A percentile compares a stretch with the other conserved stretches of the same genome.
These are phyloP conservation scores for Caranx ignobilis DNA, from an alignment of 2,113 vertebrate genomes.

Conservation along the genomic window DNA sequence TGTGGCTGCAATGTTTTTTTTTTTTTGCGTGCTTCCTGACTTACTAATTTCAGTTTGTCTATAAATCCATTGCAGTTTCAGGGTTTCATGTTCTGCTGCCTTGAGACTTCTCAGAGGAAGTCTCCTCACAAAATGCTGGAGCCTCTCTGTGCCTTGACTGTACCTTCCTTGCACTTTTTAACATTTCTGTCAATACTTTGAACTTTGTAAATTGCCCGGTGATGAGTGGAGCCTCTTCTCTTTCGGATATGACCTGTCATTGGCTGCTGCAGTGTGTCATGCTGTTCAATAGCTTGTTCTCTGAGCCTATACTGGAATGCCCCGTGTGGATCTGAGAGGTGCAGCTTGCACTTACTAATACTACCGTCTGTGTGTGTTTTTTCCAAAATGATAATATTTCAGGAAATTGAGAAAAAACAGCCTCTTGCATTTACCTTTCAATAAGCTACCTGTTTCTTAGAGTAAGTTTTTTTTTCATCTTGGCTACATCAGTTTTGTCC, in stretches of 20 bases:
- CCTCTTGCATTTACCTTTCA: constrained; percentile 72
- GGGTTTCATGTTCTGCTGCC: constrained; percentile 41
- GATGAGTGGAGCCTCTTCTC: constrained; percentile 54
- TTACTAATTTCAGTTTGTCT: constrained; percentile 66
- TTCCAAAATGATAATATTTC: constrained; percentile 60
- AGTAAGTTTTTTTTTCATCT: constrained; percentile 54
- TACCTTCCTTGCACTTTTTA: constrained; percentile 62
- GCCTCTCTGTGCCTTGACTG: constrained; percentile 67
- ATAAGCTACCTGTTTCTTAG: constrained; percentile 58
- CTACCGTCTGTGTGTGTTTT: constrained; percentile 64
- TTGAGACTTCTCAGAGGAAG: constrained; percentile 41
- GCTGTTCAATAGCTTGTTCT: constrained; percentile 89
- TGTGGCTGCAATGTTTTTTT: constrained; percentile 72
- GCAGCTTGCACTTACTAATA: constrained; percentile 71
- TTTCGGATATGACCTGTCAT: constrained; percentile 67
- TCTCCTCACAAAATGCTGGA: constrained; percentile 65
- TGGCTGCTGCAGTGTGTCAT: constrained; percentile 97
- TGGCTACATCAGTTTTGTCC: constrained; percentile 56
- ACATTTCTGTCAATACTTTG: constrained; percentile 54
- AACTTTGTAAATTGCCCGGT: constrained; percentile 41
- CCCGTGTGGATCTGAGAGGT: constrained; percentile 63
- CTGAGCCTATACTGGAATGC: constrained; percentile 66
- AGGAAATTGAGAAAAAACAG: constrained; percentile 65
- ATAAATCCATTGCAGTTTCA: constrained; percentile 62
- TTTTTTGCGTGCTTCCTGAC: constrained; percentile 33